These are phyloP conservation scores for Eira barbara DNA, from an alignment of 2,113 vertebrate genomes.

Conservation along the genomic window DNA sequence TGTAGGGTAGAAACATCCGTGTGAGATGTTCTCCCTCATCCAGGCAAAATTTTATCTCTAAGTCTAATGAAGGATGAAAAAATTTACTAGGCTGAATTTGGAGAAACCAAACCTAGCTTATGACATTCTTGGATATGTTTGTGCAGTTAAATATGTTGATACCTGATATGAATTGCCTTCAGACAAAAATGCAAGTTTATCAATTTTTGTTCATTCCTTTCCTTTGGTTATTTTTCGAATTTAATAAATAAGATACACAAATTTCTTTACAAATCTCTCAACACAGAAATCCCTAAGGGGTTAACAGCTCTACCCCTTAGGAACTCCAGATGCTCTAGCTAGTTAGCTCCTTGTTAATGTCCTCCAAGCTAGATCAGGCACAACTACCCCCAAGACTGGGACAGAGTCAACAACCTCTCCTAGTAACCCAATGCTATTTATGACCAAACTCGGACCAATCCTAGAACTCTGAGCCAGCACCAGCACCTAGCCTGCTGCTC, in stretches of 20 bases:
- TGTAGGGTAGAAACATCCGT: rapidly evolving
- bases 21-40: background rate
- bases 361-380: background rate
- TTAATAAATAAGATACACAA: background rate
- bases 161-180: background rate
- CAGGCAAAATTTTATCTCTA: background rate
- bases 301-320: background rate
- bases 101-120: background rate
- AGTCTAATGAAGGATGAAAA: background rate
- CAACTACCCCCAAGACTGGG: background rate
- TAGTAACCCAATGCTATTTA: background rate
- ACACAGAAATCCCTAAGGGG: background rate
- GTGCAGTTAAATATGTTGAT: background rate
- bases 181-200: background rate
- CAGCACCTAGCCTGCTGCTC: too few species aligned
- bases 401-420: background rate
- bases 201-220: background rate
- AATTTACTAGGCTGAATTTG: background rate
- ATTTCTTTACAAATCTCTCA: background rate
- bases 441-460: background rate
- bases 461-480: background rate
- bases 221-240: background rate
- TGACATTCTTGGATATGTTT: background rate
- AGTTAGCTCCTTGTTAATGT: background rate
- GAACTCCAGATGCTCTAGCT: background rate